Base-by-base conservation (phyloP, 1,140 invertebrate species). In the Anastrepha ludens region DNA sequence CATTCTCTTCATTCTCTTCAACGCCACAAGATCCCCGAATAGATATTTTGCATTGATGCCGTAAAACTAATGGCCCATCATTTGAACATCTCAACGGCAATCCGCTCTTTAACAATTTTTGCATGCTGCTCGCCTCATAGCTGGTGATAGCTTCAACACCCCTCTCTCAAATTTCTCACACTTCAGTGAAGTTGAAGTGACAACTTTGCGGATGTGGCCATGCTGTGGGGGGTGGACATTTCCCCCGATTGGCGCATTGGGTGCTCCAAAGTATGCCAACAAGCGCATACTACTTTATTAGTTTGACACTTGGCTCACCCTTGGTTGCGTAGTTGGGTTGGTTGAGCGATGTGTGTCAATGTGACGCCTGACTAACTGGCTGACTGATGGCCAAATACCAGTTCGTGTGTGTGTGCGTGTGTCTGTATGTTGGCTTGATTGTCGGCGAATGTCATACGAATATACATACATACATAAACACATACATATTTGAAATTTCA, bases 291-390 rank as follows among this genome's bases (percentile, higher is more conserved):
- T 55, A 44, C 41, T 74, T 74, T 74, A 74, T 74, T 74, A 74
- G 67, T 74, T 74, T 47, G 39, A 74, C 67, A 74, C 44, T 74
- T 74, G 39, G 41, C 15, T 44, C 67, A 55, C 67, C 67, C 15
- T 15, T 47, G 13, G 67, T 15, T 29, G 67, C 44, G 41, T 55
- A 55, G 6, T 3, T n/a, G 6, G 41, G 2, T 11, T 62, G 60
- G 7, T 9, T 62, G 60, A 62, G 60, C 17, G 39, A 74, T 74
- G 17, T 74, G 41, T 74, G 67, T 47, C 41, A 74, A 47, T 74
- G 67, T 74, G 67, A 17, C 67, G 8, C 13, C 39, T 74, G 44
- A 47, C 67, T 70, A 41, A 15, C 13, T 44, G 39, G 65, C 41
- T 41, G 65, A 74, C 67, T 47, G 44, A 44, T 39, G 15, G 39